Base-by-base conservation (phyloP, 2,888 invertebrate species). In the Drosophila barbarae region DNA sequence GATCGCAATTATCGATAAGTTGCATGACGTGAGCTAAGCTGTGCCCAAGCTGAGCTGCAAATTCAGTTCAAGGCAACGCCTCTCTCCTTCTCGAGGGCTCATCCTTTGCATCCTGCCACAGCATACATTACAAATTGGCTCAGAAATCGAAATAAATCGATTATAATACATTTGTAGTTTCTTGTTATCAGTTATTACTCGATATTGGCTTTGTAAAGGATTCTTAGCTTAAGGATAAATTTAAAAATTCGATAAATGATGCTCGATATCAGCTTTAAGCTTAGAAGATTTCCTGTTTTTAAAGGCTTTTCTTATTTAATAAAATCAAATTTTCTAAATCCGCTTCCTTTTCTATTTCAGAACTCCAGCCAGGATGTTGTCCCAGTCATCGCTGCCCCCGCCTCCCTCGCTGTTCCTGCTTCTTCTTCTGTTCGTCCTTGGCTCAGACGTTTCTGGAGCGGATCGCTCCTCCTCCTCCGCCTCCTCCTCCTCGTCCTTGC, bases 61-160 rank as follows among this genome's bases (percentile, higher is more conserved):
- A 77, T 77, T 79, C 68, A 77, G 77, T 83, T 77, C 77, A 77
- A 84, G 77, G 77, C 77, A 69, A 77, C 85, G 74, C 79, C 83
- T 82, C 64, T 23, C 23, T 50, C 34, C 34, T 18, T 23, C 21
- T 55, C 54, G 8, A 8, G 56, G 35, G 57, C 57, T 21, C 34
- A 39, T 61, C 42, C 35, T 61, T 58, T 59, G 18, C 55, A 28
- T 36, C 35, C 55, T 13, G 47, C 18, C 9, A 15, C 15, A 2
- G 7, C 23, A 18, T 9, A 10, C 12, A 52, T 18, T 18, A 18
- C 18, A 34, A 15, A 15, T 26, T 8, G 15, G n/a, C 23, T 32
- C 26, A 28, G 23, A 7, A n/a, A 10, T 4, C 52, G 23, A 52
- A 32, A 13, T 30, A 18, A 23, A 30, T 46, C 46, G 46, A 46